Evolutionary conservation across 1,140 invertebrate genomes (phyloP).

Genomic region (Mylabris phalerata): DNA sequence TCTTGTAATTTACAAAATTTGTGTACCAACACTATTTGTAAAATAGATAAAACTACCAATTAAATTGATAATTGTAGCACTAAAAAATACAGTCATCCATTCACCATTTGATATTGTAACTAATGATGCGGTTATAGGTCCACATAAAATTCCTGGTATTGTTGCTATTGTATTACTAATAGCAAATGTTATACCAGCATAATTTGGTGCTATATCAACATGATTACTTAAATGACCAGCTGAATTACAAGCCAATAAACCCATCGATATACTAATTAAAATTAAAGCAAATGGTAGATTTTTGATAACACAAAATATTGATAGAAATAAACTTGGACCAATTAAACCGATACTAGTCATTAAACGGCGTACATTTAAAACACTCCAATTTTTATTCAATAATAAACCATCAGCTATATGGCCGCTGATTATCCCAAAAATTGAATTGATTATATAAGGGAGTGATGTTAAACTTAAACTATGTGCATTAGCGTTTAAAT

Average conservation of each 20-base stretch:
- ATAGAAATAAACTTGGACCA: constrained; percentile 64
- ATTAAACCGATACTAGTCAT: constrained; percentile 74
- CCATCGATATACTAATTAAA: constrained; percentile 73
- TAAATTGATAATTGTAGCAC: constrained; percentile 68
- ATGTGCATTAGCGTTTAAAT: constrained; percentile 62
- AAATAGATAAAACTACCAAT: constrained; percentile 71
- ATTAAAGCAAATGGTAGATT: constrained; percentile 64
- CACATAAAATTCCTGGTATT: constrained; percentile 70
- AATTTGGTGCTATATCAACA: constrained; percentile 71
- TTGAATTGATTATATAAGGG: constrained; percentile 70
- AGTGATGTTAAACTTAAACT: constrained; percentile 71
- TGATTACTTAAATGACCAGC: constrained; percentile 76
- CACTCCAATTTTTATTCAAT: constrained; percentile 57
- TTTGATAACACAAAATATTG: constrained; percentile 68
- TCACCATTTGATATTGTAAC: constrained; percentile 64
- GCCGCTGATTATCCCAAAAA: constrained; percentile 65
- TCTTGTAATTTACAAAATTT: constrained; percentile 47
- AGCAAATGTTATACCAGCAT: constrained; percentile 74
- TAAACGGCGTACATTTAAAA: constrained; percentile 63
- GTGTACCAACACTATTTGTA: constrained; percentile 66
- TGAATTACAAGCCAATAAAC: constrained; percentile 70
- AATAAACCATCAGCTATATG: constrained; percentile 65
- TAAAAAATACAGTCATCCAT: constrained; percentile 71
- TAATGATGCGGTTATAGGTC: constrained; percentile 70
- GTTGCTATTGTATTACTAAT: constrained; percentile 75